Evolutionary conservation across 2,113 vertebrate genomes (phyloP), one percentile per base, ranked within the genome.

Genomic region (Onychostoma macrolepis): DNA sequence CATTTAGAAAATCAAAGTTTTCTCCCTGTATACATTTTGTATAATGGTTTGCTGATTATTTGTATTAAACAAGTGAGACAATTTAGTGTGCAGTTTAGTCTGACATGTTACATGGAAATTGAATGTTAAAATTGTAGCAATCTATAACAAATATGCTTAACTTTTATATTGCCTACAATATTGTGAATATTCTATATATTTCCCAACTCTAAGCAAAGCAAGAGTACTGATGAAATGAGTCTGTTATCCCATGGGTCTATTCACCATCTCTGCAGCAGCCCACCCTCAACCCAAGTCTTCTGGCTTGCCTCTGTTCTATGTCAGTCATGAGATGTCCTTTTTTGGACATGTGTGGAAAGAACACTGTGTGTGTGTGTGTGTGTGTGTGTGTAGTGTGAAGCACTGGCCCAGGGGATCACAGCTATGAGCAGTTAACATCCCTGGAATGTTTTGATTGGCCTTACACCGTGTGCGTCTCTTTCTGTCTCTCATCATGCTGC

Each of bases 321-420:
- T 38, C 89, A 45, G 90, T 43, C 87, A 36, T 75, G 85, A 85
- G 91, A 93, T 94, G 92, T 90, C 94, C 92, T 94, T 94, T 94
- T 95, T 94, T 94, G 94, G 93, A 91, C 56, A n/a, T 61, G 8
- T 61, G 24, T 61, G 56, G 56, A 58, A 53, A 58, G 56, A 24
- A 24, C 21, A 24, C 7, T 65, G 21, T 58, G 19, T 58, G 21
- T 24, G 56, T 56, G 53, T 58, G 21, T n/a, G 56, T n/a, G 21
- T 61, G 50, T 53, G 50, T 53, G 17, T 53, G 50, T 53, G 17
- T n/a, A 13, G 26, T 15, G n/a, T 65, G 63, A 65, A 65, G 26
- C 91, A 92, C 78, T 71, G 61, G 28, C 72, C 30, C 71, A 2
- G 77, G 63, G 78, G 28, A 28, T 82, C 80, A 56, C 3, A 58